Evolutionary conservation across 2,888 invertebrate genomes (phyloP).

Genomic region (Synanthedon andrenaeformis): DNA sequence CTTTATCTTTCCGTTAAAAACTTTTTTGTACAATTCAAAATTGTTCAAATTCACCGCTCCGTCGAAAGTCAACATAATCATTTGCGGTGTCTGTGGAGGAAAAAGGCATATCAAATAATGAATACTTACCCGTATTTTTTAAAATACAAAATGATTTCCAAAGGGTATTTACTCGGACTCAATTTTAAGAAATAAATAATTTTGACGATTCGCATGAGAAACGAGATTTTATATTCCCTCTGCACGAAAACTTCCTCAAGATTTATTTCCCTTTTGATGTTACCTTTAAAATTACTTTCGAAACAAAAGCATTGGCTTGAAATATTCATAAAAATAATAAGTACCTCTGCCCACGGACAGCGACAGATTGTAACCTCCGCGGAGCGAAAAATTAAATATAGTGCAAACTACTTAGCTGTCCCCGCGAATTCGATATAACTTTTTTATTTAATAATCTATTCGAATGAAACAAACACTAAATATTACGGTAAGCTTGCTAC

Average conservation of each 20-base stretch:
- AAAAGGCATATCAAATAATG: not conserved
- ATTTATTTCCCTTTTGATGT: not conserved
- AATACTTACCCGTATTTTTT: not conserved
- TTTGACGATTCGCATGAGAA: not conserved
- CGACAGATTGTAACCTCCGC: too few relatives aligned
- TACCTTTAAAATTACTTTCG: too few relatives aligned
- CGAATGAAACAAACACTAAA: too few relatives aligned
- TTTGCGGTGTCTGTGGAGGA: constrained; percentile 85
- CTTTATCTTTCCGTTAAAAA: constrained; percentile 81
- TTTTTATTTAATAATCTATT: too few relatives aligned
- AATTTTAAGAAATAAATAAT: not conserved
- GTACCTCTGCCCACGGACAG: too few relatives aligned
- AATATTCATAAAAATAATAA: too few relatives aligned
- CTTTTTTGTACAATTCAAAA: constrained; percentile 87
- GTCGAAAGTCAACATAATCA: constrained; percentile 92
- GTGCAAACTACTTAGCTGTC: too few relatives aligned
- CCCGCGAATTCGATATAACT: too few relatives aligned
- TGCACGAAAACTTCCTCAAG: not conserved
- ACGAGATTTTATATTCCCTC: not conserved
- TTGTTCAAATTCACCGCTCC: constrained; percentile 94
- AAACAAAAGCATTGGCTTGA: too few relatives aligned
- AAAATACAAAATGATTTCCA: not conserved
- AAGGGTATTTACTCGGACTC: not conserved
- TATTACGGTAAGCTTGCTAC: too few relatives aligned
- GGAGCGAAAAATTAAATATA: too few relatives aligned